Evolutionary conservation across 1,140 invertebrate species (phyloP).

Genomic region (Maconellicoccus hirsutus): DNA sequence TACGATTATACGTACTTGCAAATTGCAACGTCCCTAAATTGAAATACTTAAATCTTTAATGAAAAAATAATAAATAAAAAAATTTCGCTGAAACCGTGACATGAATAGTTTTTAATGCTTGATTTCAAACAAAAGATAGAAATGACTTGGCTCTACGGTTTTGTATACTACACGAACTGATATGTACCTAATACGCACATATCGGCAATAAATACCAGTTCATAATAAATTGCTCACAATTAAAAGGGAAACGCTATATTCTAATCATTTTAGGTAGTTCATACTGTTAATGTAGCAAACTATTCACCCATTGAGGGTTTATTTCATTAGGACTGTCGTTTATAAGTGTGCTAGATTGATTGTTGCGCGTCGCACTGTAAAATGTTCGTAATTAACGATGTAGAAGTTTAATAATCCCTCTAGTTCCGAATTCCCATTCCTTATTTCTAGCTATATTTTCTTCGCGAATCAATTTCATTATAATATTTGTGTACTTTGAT

Average conservation of each 20-base stretch:
- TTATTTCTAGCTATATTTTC: background rate
- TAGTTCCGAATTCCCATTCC: background rate
- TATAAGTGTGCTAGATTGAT: background rate
- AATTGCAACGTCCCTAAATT: too few species aligned
- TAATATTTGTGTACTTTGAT: too few species aligned
- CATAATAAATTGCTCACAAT: background rate
- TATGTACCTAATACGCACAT: too few species aligned
- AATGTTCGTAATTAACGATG: background rate
- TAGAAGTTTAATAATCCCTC: slow-evolving; percentile 4
- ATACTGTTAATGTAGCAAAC: background rate
- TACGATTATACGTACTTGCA: too few species aligned
- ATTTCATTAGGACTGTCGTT: slow-evolving; percentile 4
- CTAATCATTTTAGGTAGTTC: background rate
- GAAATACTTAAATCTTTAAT: too few species aligned
- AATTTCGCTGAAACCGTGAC: too few species aligned
- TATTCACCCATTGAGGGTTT: background rate
- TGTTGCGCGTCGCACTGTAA: background rate
- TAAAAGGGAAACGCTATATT: background rate
- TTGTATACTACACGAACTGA: too few species aligned
- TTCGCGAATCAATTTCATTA: background rate
- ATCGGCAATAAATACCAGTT: background rate
- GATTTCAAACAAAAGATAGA: too few species aligned
- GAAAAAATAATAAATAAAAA: too few species aligned
- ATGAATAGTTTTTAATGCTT: too few species aligned
- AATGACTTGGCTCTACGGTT: too few species aligned